A percentile compares a stretch with the other conserved stretches of the same genome.
Evolutionary conservation across 1,140 invertebrate genomes (phyloP).

Genomic region (Geopemphigus sp.): DNA sequence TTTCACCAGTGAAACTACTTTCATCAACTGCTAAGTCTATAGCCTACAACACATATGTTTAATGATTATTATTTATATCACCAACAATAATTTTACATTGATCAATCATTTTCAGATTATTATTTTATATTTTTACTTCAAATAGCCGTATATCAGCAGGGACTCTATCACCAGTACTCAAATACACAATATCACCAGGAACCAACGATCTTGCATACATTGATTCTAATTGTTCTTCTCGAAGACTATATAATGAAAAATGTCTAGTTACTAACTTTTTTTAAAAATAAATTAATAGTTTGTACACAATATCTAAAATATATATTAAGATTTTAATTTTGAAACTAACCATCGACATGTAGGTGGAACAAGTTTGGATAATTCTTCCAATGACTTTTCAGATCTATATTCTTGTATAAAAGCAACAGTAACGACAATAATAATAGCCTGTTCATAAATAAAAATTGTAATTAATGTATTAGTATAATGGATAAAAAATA

Average conservation of each 20-base stretch:
- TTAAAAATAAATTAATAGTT: background rate
- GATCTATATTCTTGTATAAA: constrained; percentile 99
- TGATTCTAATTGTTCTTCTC: constrained; percentile 82
- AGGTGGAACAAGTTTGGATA: constrained; percentile 97
- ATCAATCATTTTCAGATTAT: background rate
- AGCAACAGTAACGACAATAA: constrained; percentile 98
- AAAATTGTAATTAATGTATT: background rate
- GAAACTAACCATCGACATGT: constrained; percentile 73
- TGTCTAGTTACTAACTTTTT: background rate
- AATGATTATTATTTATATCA: background rate
- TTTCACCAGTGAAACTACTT: constrained; percentile 97
- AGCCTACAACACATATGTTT: constrained; percentile 55
- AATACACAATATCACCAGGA: constrained; percentile 93
- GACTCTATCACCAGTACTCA: constrained; percentile 93
- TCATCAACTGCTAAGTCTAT: constrained; percentile 94
- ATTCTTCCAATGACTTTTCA: constrained; percentile 97
- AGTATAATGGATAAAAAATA: background rate
- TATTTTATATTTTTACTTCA: constrained; percentile 62
- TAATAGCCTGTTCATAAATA: constrained; percentile 65
- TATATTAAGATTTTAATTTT: constrained; percentile 4
- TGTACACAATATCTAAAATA: background rate
- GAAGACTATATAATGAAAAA: constrained; percentile 63
- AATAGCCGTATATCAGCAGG: constrained; percentile 93
- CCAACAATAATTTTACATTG: background rate
- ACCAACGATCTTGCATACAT: constrained; percentile 94